Evolutionary conservation across 2,113 vertebrate genomes (phyloP), one percentile per base, ranked within the genome.

Genomic region (Cettia cetti): DNA sequence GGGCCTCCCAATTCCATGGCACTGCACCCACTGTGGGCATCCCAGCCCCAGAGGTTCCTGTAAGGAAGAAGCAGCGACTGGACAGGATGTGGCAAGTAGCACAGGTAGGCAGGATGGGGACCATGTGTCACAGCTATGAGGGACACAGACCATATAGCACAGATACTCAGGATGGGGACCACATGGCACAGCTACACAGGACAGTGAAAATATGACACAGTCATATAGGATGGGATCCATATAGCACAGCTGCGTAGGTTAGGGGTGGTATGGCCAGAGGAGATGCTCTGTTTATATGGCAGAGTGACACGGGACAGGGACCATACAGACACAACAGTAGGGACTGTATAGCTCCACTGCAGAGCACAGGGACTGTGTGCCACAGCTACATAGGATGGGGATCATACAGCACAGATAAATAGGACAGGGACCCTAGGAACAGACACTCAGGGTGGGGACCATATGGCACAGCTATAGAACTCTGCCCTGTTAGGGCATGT

Each of bases 291-390:
- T 74, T n/a, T 42, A 2, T 22, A 44, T 3, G 49, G 27, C 42
- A 74, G 39, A 72, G 50, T 54, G 54, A 69, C 65, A 45, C 9
- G 8, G 63, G 42, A 59, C 19, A 64, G 53, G 49, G 17, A 24
- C 26, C 13, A 18, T 13, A 50, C 10, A 22, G 59, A 49, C 13
- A 44, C 17, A 4, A 30, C 2, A 24, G 10, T 12, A 61, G 45
- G 30, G 17, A 61, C 31, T 0, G 0, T 22, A 66, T 0, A 42
- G 24, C 30, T 27, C 22, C 11, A 26, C 4, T 27, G 10, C 0
- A 2, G 4, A 59, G 35, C 44, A 44, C 39, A 60, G 40, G 24
- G n/a, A 53, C 39, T 42, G 56, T 47, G 60, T 42, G 16, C 35
- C 61, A 74, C 28, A 60, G 13, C 45, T 47, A 5, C 0, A 0